Evolutionary conservation across 2,888 invertebrate genomes (phyloP).

Genomic region (Drosophila testacea): DNA sequence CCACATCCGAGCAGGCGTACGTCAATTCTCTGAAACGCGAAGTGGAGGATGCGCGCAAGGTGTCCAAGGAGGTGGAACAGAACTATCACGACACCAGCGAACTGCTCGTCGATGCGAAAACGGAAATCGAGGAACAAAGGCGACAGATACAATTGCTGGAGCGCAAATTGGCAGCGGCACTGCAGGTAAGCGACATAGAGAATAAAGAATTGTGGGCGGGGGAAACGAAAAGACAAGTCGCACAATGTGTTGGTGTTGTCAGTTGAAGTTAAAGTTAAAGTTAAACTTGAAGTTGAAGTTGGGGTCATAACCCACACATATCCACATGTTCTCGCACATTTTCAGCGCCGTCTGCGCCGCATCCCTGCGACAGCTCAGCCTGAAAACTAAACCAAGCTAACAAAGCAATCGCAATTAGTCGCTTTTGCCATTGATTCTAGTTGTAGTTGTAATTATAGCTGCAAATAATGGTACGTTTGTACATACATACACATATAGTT

Average conservation of each 20-base stretch:
- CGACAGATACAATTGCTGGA: slow-evolving; percentile 91
- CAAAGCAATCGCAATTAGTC: slow-evolving; percentile 67
- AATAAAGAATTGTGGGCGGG: not conserved
- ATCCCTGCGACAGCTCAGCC: slow-evolving; percentile 50
- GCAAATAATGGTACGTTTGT: slow-evolving; percentile 11
- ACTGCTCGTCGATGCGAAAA: slow-evolving; percentile 90
- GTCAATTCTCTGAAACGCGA: slow-evolving; percentile 90
- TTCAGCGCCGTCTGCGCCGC: slow-evolving; percentile 60
- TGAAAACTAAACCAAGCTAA: slow-evolving; percentile 46
- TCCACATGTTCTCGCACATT: slow-evolving; percentile 61
- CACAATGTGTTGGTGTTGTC: slow-evolving; percentile 75
- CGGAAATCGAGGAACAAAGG: slow-evolving; percentile 92
- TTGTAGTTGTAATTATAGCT: slow-evolving; percentile 18
- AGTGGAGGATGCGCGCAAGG: slow-evolving; percentile 91
- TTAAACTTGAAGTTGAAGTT: slow-evolving; percentile 19
- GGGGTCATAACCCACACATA: slow-evolving; percentile 44
- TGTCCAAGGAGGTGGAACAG: slow-evolving; percentile 92
- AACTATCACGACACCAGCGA: slow-evolving; percentile 91
- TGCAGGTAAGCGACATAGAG: slow-evolving; percentile 86
- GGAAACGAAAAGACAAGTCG: slow-evolving; percentile 18
- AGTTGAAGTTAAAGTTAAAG: slow-evolving; percentile 41
- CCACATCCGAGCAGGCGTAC: slow-evolving; percentile 88
- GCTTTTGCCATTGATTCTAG: slow-evolving; percentile 52
- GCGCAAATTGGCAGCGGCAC: slow-evolving; percentile 90
- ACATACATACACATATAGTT: not conserved